Base-by-base conservation (phyloP, 2,797 vertebrate genomes). In the Siniperca obscura region DNA sequence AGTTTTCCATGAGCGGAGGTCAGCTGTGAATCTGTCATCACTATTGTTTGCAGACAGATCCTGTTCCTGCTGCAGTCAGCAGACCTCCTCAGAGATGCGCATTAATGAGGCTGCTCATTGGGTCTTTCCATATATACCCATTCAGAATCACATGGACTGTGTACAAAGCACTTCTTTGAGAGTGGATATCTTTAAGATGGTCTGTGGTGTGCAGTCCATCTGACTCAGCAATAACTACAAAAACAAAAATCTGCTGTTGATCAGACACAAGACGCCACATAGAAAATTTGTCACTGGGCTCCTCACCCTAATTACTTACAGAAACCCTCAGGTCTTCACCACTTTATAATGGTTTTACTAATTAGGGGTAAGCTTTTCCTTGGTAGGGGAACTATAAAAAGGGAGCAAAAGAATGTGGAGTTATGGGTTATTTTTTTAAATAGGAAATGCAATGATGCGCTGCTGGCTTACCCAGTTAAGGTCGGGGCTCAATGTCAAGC, bases 191-290 rank as follows among this genome's bases (percentile, higher is more conserved):
- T 88, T 81, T 72, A 80, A 87, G 85, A 72, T 74, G 84, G 60
- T 81, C 80, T 91, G 86, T 85, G 83, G 89, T 87, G 78, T 83
- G 74, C 59, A 81, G 80, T 82, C 76, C 53, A 69, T 86, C 83
- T 85, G 83, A 92, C 86, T 93, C 92, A 90, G 89, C 84, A 81
- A 74, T 40, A 74, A 61, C 87, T 60, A 81, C 80, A 78, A 78
- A 85, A 73, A 77, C 76, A 89, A 69, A 89, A 90, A 90, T 90
- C 80, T 93, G 88, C 83, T 89, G 83, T 84, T 85, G 86, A 91
- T 90, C 86, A 91, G 84, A 87, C 83, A 73, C 59, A 85, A 72
- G 83, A 88, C 70, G 68, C 86, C 84, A 91, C 84, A 87, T 44
- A 70, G 70, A 76, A 62, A 72, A 69, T 69, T 55, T 82, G 57